phyloP scores from a whole-genome alignment of 2,113 vertebrate genomes.

The Craseonycteris thonglongyai region DNA sequence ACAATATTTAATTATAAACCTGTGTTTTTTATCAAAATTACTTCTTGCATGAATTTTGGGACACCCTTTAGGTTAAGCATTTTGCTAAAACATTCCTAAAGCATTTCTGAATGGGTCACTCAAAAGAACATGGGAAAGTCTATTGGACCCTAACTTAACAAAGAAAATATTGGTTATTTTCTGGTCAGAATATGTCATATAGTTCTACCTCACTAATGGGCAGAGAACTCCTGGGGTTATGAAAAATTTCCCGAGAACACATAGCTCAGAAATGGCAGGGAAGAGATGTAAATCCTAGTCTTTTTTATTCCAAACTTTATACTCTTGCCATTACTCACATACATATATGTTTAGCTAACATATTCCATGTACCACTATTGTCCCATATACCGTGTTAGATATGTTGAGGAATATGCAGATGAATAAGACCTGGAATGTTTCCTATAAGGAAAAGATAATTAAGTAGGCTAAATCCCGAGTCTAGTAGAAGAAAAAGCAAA shows the following conservation, averaged over 20 bases:
- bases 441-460: background rate
- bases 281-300: background rate
- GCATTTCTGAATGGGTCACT: background rate
- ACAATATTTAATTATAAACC: no score
- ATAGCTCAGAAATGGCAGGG: background rate
- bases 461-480: background rate
- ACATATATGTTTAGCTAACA: background rate
- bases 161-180: background rate
- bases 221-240: background rate
- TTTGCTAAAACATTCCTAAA: slow-evolving; percentile 11
- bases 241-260: background rate
- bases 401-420: background rate
- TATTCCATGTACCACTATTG: background rate
- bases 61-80: background rate
- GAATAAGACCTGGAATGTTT: background rate
- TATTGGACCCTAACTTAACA: background rate
- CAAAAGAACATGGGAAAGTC: background rate
- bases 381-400: background rate
- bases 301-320: background rate
- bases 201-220: background rate
- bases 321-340: background rate
- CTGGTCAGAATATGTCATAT: background rate
- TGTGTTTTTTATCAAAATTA: no score
- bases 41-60: no score
- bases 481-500: background rate